phyloP scores from a whole-genome alignment of 2,888 invertebrate species.

The Scaptomyza tumidula region DNA sequence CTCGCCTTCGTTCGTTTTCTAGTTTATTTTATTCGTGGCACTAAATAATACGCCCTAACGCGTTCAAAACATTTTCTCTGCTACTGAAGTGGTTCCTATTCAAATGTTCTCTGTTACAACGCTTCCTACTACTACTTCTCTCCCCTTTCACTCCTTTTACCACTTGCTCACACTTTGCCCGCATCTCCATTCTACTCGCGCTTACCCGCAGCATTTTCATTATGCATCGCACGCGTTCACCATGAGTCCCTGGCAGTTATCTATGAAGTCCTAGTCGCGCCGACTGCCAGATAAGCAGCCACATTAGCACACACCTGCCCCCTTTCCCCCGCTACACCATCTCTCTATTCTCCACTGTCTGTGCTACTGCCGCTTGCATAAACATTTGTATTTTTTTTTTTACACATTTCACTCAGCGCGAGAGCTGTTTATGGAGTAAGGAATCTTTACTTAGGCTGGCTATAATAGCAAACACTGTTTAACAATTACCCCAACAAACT shows the following conservation, averaged over 20 bases:
- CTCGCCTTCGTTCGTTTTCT: background rate
- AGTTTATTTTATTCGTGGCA: conserved; percentile 36
- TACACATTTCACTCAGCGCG: conserved; percentile 12
- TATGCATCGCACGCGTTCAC: conserved; percentile 67
- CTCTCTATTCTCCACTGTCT: background rate
- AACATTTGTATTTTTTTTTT: conserved; percentile 9
- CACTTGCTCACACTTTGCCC: background rate
- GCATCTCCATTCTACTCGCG: background rate
- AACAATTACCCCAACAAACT: conserved; percentile 6
- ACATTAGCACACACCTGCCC: conserved; percentile 46
- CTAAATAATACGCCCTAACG: conserved; percentile 59
- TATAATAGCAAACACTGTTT: conserved; percentile 11
- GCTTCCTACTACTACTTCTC: too few relatives aligned
- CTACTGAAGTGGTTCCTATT: conserved; percentile 45
- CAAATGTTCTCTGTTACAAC: conserved; percentile 29
- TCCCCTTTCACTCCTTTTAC: too few relatives aligned
- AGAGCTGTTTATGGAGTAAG: conserved; percentile 32
- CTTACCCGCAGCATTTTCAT: conserved; percentile 65
- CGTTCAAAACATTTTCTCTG: conserved; percentile 53
- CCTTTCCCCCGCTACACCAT: background rate
- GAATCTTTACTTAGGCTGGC: conserved; percentile 1
- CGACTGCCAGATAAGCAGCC: conserved; percentile 57
- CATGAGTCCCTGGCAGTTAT: conserved; percentile 68
- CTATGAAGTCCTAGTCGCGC: conserved; percentile 60
- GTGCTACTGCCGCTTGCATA: background rate